Evolutionary conservation across 64 coral and sea anemone species (phyloP), one percentile per base, ranked within the genome.

Genomic region (Pocillopora verrucosa): DNA sequence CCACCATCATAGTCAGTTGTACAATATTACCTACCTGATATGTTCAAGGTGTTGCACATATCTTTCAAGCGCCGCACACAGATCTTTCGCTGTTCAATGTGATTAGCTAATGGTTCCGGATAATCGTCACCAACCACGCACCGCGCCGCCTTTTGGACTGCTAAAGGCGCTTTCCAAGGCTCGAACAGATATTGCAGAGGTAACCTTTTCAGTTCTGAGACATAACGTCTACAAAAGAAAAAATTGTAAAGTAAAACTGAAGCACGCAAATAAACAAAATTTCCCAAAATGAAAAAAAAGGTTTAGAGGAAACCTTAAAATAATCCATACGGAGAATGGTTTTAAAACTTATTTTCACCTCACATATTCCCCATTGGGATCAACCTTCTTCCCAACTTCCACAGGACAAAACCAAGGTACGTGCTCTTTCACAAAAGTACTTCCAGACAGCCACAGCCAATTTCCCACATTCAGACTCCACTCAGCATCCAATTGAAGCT

Each of bases 101-200:
- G 93, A 81, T 91, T 82, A 76, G 76, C 85, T 34, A 94, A 69
- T 38, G 88, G 89, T 86, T 91, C 89, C 10, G 93, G 93, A 41
- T 94, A 94, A 90, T 94, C 93, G 35, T 91, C 81, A 13, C 93
- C 93, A 10, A 94, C 84, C 17, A 94, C 83, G 65, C 93, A 94
- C 57, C 89, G 88, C 10, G 93, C 93, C 17, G 59, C 84, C 1
- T 87, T 74, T 69, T 94, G 93, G 0, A 94, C 89, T 59, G 77
- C 67, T 0, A 91, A 13, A 0, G 93, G 93, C 11, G 93, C 93
- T 64, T 87, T 94, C 93, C 93, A 94, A 45, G 93, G 93, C 57
- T 94, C 93, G 59, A 79, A 94, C 35, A 91, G 73, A 41, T 91
- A 94, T 13, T 90, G 64, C 22, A 80, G 57, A n/a, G 93, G 93